Evolutionary conservation across 2,888 invertebrate species (phyloP), one percentile per base, ranked within the genome.

Genomic region (Netelia inedita): DNA sequence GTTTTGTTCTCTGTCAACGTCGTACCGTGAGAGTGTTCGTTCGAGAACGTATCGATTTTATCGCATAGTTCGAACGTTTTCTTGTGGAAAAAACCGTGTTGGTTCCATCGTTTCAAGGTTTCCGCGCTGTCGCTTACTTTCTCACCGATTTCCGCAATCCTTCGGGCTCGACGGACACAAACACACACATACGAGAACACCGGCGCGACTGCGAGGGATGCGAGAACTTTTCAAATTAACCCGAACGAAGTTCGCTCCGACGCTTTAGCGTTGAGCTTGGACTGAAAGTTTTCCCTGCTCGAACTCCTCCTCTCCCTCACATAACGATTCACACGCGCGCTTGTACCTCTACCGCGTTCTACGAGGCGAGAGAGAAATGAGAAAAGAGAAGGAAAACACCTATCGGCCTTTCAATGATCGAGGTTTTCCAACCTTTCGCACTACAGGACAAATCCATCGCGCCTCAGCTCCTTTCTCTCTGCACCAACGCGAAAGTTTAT

Each of bases 181-280:
- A 23, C 57, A 23, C 23, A 35, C 14, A 11, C 71, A 53, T 69
- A 63, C 61, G 53, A 10, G 21, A 41, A 23, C 57, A 35, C 16
- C n/a, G 23, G 23, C 23, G 5, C 5, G 21, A 23, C 21, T 73
- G 5, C 43, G 61, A 50, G 65, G 50, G 74, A 73, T 41, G 73
- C 61, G 68, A 73, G 46, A 83, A 83, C 83, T 83, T 83, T 83
- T 83, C 79, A 79, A 83, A 83, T 83, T 79, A 83, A 83, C 79
- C 59, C 75, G 75, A 59, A 35, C 65, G 55, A 55, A 23, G 10
- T 53, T 57, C 53, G 50, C 41, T 16, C 63, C 14, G 28, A 16
- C 78, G 1, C 10, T 2, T n/a, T 35, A 21, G 28, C 41, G 16
- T 14, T 14, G 71, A 28, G 50, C 65, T 69, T 1, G 59, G 43